phyloP scores from a whole-genome alignment of 1,140 invertebrate genomes.

The Rhagoletis pomonella region DNA sequence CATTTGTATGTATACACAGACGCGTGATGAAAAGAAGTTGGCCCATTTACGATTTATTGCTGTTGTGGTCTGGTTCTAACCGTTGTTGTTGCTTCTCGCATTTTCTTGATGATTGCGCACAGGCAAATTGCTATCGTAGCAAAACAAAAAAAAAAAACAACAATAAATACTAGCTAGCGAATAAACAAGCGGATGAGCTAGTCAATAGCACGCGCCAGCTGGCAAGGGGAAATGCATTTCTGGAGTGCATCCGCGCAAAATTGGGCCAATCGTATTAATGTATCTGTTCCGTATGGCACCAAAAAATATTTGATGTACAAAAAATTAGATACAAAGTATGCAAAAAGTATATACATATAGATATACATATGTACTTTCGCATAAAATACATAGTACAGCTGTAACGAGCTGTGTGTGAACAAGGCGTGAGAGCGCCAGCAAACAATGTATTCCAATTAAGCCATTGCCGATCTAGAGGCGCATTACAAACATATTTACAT shows the following conservation, averaged over 20 bases:
- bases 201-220: background rate
- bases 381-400: too few relatives aligned
- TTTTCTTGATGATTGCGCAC: conserved; percentile 33
- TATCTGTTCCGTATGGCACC: background rate
- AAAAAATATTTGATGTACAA: background rate
- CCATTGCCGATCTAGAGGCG: background rate
- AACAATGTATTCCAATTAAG: background rate
- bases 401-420: background rate
- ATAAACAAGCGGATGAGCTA: conserved; percentile 8
- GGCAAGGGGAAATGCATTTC: background rate
- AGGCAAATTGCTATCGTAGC: background rate
- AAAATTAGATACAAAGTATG: too few relatives aligned
- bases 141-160: background rate
- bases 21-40: background rate
- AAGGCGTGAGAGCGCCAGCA: background rate
- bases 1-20: background rate
- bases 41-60: background rate
- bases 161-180: background rate
- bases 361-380: too few relatives aligned
- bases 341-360: background rate
- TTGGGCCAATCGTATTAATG: background rate
- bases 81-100: background rate
- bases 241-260: background rate
- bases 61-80: background rate
- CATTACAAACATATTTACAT: background rate